Percentiles rank a stretch among this genome's conserved stretches.
Evolutionary conservation across 1,140 invertebrate species (phyloP).

Genomic region (Tetraneura akinire): DNA sequence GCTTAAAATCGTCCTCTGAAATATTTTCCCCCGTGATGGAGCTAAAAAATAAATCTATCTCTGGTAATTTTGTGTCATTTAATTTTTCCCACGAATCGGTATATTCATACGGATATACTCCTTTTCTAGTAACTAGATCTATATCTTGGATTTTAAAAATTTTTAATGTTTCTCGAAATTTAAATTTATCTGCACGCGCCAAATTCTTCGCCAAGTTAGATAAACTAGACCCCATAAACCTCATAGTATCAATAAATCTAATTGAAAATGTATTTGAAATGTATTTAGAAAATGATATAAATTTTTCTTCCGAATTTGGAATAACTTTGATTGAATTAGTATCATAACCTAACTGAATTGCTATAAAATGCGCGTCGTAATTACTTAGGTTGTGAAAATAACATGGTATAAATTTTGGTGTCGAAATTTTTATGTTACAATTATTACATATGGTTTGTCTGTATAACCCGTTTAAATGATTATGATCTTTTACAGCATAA

Average conservation of each 20-base stretch:
- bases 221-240: constrained; percentile 51
- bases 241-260: constrained; percentile 54
- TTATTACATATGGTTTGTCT: background rate
- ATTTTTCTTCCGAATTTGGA: background rate
- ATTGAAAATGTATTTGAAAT: background rate
- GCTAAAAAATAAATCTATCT: constrained; percentile 57
- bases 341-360: background rate
- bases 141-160: constrained; percentile 6
- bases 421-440: constrained; percentile 1
- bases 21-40: constrained; percentile 54
- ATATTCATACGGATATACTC: constrained; percentile 57
- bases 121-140: constrained; percentile 52
- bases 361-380: constrained; percentile 40
- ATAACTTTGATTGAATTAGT: background rate
- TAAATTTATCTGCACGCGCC: background rate
- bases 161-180: background rate
- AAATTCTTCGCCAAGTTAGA: background rate
- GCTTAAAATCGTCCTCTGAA: constrained; percentile 57
- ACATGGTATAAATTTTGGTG: background rate
- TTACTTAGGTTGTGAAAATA: constrained; percentile 22
- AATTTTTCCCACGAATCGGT: constrained; percentile 55
- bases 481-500: background rate
- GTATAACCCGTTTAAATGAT: background rate
- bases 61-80: constrained; percentile 56
- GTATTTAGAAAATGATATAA: background rate